Base-by-base conservation (phyloP, 1,140 invertebrate genomes). In the Drosophila bifasciata region DNA sequence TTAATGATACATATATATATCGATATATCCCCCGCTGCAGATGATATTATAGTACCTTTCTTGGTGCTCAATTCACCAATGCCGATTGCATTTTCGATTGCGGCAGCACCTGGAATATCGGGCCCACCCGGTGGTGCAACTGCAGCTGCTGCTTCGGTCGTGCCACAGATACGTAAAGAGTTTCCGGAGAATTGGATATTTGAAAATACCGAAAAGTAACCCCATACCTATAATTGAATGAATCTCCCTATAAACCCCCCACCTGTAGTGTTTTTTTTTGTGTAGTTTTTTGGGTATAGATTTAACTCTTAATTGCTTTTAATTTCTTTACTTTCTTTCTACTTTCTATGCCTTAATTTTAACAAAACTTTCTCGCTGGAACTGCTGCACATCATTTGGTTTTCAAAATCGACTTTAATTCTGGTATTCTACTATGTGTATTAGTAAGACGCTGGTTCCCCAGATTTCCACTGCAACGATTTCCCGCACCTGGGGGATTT, bases 171-270 rank as follows among this genome's bases (percentile, higher is more conserved):
- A 8, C 74, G 76, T 7, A 25, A 66, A 69, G 56, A 77, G 15
- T 80, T 80, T 57, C 51, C 77, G 8, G 77, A 80, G 32, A 66
- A 53, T 36, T 80, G 78, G 78, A 81, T 80, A 48, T 76, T 67
- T 67, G 21, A 51, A n/a, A 57, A 63, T 44, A 3, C 17, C 5
- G 39, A 59, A 77, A 76, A 81, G 73, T 81, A 63, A 13, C 50
- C 32, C n/a, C n/a, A n/a, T n/a, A n/a, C n/a, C n/a, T n/a, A 8
- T 36, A 32, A 49, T 28, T 28, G 60, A 57, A 50, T 16, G 5
- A 17, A 52, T 52, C 32, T 13, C 1, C 2, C 52, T n/a, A 25
- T n/a, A n/a, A n/a, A n/a, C n/a, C 23, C 23, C 6, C 23, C 23
- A 25, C 5, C 32, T 1, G 5, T 8, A 16, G 11, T 45, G 40